Evolutionary conservation across 2,113 vertebrate genomes (phyloP), one percentile per base, ranked within the genome.

Genomic region (Glaucidium brasilianum): DNA sequence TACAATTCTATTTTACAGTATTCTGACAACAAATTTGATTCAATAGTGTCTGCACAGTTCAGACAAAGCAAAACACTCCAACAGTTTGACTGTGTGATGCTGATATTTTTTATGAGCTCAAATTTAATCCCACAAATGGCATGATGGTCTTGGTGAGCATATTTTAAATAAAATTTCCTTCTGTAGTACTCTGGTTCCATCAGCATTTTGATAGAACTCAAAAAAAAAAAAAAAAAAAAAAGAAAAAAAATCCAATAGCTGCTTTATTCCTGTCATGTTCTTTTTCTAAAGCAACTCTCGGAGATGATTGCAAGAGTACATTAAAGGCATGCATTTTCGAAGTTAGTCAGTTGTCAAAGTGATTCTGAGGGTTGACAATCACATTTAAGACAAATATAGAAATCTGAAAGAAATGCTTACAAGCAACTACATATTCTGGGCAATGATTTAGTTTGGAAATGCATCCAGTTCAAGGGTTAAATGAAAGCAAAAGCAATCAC

Each of bases 401-500:
- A 82, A 97, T 93, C 64, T 79, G 82, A 96, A 96, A 94, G n/a
- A 91, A 87, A 76, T 95, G 83, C 89, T 96, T 88, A 85, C 72
- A 74, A 97, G 82, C 56, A 88, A 90, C 78, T 73, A 71, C 1
- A 1, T 89, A 63, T 81, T 87, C 88, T 85, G 87, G 64, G 77
- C 69, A 88, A 83, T 30, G 45, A 90, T 92, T 95, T 94, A 37
- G 50, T 95, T 94, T 94, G 93, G 90, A 98, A 98, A 96, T 92
- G 55, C 64, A 95, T 88, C 95, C 96, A 95, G 96, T 97, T 97
- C 95, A 97, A 96, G 97, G 97, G 98, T 98, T 98, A 98, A 98
- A 97, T 88, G 97, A 95, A 97, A 98, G 96, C 95, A 97, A 98
- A 98, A 98, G 96, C 94, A 97, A 97, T 97, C 96, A 94, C 96